phyloP scores from a whole-genome alignment of 2,888 invertebrate species.

The Trachelus stipa region DNA sequence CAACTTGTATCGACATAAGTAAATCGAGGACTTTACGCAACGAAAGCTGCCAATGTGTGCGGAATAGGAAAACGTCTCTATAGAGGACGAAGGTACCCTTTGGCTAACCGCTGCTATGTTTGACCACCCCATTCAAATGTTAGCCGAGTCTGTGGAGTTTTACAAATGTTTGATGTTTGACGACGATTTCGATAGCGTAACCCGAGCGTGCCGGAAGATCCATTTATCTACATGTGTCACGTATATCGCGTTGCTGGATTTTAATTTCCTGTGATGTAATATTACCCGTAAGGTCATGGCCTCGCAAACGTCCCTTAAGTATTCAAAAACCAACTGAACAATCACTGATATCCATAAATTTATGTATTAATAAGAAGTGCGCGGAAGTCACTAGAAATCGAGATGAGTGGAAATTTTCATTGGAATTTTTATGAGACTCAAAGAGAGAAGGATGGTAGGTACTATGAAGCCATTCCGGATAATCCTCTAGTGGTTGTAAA shows the following conservation, averaged over 20 bases:
- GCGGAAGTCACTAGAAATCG: too few relatives aligned
- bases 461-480: too few relatives aligned
- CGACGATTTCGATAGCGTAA: neutral
- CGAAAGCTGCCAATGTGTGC: neutral
- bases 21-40: neutral
- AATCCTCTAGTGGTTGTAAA: constrained; percentile 19
- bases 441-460: too few relatives aligned
- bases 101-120: neutral
- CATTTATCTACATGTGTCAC: neutral
- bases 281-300: neutral
- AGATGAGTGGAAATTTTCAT: too few relatives aligned
- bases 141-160: neutral
- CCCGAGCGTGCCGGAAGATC: neutral
- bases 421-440: too few relatives aligned
- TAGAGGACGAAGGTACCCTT: neutral
- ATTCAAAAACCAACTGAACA: neutral
- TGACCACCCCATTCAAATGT: constrained; percentile 1
- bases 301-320: neutral
- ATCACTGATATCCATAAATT: too few relatives aligned
- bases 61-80: neutral
- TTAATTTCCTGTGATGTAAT: neutral
- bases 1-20: neutral
- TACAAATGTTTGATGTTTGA: constrained; percentile 15
- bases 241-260: neutral
- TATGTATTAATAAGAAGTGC: too few relatives aligned